phyloP scores from a whole-genome alignment of 1,140 invertebrate genomes.

The Helicoverpa armigera region DNA sequence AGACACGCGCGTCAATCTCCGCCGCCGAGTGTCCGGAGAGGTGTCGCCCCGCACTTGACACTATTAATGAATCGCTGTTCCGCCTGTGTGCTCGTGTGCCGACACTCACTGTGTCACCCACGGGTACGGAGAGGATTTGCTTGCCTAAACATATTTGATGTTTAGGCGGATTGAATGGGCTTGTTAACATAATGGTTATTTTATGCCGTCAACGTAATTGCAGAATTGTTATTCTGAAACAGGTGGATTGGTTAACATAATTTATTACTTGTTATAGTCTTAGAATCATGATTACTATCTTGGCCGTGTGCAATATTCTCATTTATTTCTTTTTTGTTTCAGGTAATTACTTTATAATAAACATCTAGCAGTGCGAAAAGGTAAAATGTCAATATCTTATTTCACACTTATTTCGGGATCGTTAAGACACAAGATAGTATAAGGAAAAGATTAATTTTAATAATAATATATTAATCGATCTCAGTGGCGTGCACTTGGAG shows the following conservation, averaged over 20 bases:
- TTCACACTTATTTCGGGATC: neutral
- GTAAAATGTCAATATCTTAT: conserved; percentile 3
- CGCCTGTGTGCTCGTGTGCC: neutral
- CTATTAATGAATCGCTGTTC: conserved; percentile 48
- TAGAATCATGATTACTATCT: no score
- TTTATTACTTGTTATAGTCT: no score
- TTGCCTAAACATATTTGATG: neutral
- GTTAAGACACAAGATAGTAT: no score
- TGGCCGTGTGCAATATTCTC: no score
- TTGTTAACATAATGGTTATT: conserved; percentile 2
- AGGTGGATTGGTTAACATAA: neutral
- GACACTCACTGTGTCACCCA: conserved; percentile 1
- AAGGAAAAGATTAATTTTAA: no score
- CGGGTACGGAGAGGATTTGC: conserved; percentile 7
- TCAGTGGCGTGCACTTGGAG: no score
- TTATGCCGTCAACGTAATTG: neutral
- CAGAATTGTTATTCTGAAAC: neutral
- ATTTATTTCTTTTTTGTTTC: conserved; percentile 16
- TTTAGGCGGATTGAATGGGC: neutral
- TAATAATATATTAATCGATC: no score
- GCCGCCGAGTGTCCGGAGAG: conserved; percentile 33
- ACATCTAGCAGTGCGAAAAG: neutral
- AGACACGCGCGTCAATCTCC: conserved; percentile 52
- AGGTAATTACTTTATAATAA: conserved; percentile 31
- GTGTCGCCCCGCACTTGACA: conserved; percentile 44